A percentile compares a stretch with the other conserved stretches of the same genome.
phyloP scores from a whole-genome alignment of 1,140 invertebrate species.

The Dolichoris vasculosae region DNA sequence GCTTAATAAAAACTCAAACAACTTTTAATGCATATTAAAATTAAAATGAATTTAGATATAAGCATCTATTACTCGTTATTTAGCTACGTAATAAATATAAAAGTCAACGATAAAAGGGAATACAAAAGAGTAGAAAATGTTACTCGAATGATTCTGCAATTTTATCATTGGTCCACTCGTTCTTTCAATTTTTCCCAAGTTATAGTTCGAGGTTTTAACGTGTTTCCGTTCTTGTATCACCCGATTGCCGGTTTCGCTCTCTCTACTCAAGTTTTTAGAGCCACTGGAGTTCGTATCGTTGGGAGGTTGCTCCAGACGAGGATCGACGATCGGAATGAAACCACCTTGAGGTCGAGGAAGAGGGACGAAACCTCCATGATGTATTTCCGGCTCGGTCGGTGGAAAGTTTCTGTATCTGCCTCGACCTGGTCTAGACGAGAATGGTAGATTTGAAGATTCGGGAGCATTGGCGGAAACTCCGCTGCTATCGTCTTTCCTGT shows the following conservation, averaged over 20 bases:
- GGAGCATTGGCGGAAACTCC: conserved; percentile 38
- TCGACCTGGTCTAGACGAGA: conserved; percentile 59
- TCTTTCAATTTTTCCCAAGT: conserved; percentile 61
- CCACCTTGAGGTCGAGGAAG: conserved; percentile 81
- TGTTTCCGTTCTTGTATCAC: conserved; percentile 52
- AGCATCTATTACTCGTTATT: too few species aligned
- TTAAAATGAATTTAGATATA: too few species aligned
- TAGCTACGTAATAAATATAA: too few species aligned
- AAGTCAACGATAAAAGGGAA: too few species aligned
- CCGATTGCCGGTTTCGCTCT: conserved; percentile 23
- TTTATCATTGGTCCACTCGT: conserved; percentile 33
- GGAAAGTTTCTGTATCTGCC: conserved; percentile 66
- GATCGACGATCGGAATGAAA: conserved; percentile 81
- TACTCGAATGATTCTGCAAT: conserved; percentile 12
- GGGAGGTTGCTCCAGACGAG: conserved; percentile 58
- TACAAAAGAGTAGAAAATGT: background rate
- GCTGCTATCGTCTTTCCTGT: conserved; percentile 70
- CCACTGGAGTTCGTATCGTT: background rate
- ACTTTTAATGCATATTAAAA: too few species aligned
- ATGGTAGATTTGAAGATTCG: background rate
- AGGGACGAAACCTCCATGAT: conserved; percentile 84
- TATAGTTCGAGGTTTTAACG: conserved; percentile 61
- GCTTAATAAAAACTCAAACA: too few species aligned
- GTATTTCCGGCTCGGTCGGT: conserved; percentile 79
- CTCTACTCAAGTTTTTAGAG: background rate